Base-by-base conservation (phyloP, 2,797 vertebrate species). In the Smutsia gigantea region DNA sequence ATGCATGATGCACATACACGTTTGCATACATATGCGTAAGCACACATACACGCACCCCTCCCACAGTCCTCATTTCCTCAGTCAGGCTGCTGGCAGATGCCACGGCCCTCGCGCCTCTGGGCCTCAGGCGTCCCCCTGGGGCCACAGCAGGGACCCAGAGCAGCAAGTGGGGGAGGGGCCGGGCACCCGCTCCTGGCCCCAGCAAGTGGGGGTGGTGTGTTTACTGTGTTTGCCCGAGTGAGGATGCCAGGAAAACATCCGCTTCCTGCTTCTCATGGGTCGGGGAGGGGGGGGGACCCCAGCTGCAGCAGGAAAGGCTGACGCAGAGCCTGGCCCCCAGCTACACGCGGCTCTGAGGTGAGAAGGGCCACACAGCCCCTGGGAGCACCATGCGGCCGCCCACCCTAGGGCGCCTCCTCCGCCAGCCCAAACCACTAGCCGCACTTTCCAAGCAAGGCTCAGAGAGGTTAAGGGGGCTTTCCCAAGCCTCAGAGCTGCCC, bases 141-240 rank as follows among this genome's bases (percentile, higher is more conserved):
- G 7, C 27, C 27, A 3, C 4, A 1, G 68, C 42, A 25, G 57
- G 55, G 12, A 7, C 29, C 0, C 13, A 31, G 69, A 53, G 39
- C 42, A n/a, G 1, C 18, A 1, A 25, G 6, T 0, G 2, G 31
- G 21, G 15, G 27, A 7, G 13, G 1, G 1, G 1, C 11, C 7
- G 0, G 0, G 46, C 91, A 91, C 93, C 93, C n/a, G 63, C 68
- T 61, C 2, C 59, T 14, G 51, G 78, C 4, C n/a, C 9, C 9
- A 0, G 21, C 7, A 7, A 1, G 2, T 0, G 4, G 69, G 1
- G 7, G 3, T 2, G 0, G 14, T 10, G 21, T 74, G 87, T 37
- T 68, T 79, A 64, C 46, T 42, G 31, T 84, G 63, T 29, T 55
- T 75, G 13, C 39, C 39, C 0, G 0, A n/a, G 18, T 0, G 0